Evolutionary conservation across 2,113 vertebrate species (phyloP).

Genomic region (Dromaius novaehollandiae): DNA sequence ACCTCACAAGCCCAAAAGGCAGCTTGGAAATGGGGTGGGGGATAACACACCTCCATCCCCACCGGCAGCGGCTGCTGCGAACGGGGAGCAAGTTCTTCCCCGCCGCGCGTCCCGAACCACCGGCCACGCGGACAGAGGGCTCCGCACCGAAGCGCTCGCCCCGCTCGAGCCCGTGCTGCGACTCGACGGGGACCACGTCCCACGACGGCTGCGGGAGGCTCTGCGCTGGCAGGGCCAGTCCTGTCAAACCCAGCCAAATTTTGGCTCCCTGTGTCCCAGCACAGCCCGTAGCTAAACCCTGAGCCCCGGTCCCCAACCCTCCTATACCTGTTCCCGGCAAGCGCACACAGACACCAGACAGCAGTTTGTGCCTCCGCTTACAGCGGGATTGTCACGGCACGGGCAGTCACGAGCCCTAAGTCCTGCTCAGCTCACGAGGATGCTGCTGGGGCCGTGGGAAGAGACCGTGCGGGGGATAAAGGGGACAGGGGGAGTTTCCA

Average conservation of each 20-base stretch:
- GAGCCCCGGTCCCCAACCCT: neutral
- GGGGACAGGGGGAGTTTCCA: fast-evolving
- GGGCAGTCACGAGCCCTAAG: neutral
- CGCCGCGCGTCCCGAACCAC: neutral
- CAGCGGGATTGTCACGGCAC: fast-evolving
- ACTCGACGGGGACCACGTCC: neutral
- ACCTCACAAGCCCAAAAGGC: neutral
- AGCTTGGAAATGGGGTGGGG: neutral
- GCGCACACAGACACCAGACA: neutral
- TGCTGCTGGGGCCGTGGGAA: neutral
- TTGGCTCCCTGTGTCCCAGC: neutral
- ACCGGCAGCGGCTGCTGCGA: neutral
- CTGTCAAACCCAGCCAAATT: neutral
- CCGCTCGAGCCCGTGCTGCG: neutral
- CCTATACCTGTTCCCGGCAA: neutral
- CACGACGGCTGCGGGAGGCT: neutral
- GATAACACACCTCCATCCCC: no score
- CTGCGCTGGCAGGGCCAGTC: no score
- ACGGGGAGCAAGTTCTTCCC: no score
- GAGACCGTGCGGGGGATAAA: neutral
- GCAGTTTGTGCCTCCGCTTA: no score
- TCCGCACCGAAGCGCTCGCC: neutral
- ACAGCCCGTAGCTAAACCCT: neutral
- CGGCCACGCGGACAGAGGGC: neutral
- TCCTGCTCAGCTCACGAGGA: neutral